Evolutionary conservation across 1,140 invertebrate species (phyloP), one percentile per base, ranked within the genome.

Genomic region (Cherax destructor): DNA sequence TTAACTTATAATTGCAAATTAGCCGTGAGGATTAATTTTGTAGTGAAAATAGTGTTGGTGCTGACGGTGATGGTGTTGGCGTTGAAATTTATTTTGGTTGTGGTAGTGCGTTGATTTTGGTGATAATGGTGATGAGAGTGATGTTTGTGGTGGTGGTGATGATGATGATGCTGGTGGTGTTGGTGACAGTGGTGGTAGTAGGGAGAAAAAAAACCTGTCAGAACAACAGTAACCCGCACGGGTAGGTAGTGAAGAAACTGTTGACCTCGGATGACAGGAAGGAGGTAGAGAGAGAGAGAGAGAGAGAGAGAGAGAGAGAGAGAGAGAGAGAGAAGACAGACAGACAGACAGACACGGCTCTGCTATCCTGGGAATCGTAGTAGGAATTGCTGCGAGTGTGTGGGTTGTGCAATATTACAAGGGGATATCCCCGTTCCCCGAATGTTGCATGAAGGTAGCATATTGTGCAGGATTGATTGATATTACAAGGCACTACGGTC

Each of bases 391-490:
- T 77, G 76, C 30, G 76, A 30, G 30, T 49, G 76, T 77, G 30
- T 77, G 24, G 24, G 76, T 41, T 77, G 76, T 77, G 52, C 41
- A 83, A 83, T 83, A 83, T 83, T 83, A 52, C 80, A 83, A 59
- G 80, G 47, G 80, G 80, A 61, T 61, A 80, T 16, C 52, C 80
- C 56, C n/a, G 52, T 61, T 61, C 56, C 80, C 52, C 30, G 52
- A 83, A 52, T 49, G 80, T 61, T 61, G 80, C 13, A 65, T 18
- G 61, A 10, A 65, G 10, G 16, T 21, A 65, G 61, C 59, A 83
- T 83, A 83, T 83, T 83, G 56, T 61, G 52, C 30, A 24, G 52
- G n/a, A 83, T 30, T 83, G 80, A 65, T 65, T 65, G 61, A 16
- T 65, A 65, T 65, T 65, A 16, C 61, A 65, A 65, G 61, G 18